Evolutionary conservation across 2,888 invertebrate species (phyloP).

Genomic region (Schrankia costaestrigalis): DNA sequence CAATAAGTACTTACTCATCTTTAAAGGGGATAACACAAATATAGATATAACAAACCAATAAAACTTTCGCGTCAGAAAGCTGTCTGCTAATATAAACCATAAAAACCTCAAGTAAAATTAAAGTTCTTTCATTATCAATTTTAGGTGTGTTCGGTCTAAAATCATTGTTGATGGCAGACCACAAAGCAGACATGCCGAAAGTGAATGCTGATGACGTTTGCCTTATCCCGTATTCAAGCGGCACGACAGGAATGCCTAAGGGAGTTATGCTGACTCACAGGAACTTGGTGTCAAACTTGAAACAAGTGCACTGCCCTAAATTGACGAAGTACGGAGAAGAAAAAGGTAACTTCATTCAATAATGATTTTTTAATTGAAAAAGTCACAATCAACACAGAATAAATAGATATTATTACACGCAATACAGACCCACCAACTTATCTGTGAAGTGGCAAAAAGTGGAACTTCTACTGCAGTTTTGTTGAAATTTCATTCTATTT

Average conservation of each 20-base stretch:
- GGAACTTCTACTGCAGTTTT: no score
- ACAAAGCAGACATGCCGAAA: slow-evolving; percentile 61
- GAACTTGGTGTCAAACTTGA: slow-evolving; percentile 82
- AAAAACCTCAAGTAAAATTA: no score
- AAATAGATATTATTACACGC: no score
- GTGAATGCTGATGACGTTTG: slow-evolving; percentile 76
- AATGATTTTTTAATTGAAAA: not conserved
- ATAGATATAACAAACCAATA: no score
- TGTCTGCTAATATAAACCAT: no score
- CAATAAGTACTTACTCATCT: no score
- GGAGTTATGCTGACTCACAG: slow-evolving; percentile 88
- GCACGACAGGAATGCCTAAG: slow-evolving; percentile 91
- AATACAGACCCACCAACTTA: no score
- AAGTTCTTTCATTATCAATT: not conserved
- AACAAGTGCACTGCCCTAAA: slow-evolving; percentile 67
- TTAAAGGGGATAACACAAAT: no score
- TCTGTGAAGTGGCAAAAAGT: no score
- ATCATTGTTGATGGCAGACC: slow-evolving; percentile 65
- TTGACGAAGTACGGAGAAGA: slow-evolving; percentile 66
- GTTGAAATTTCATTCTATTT: no score
- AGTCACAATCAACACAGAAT: not conserved
- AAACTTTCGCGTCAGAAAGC: no score
- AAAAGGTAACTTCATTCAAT: slow-evolving; percentile 46
- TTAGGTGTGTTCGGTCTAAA: slow-evolving; percentile 70
- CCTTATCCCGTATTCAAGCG: slow-evolving; percentile 82